Evolutionary conservation across 1,140 invertebrate genomes (phyloP), one percentile per base, ranked within the genome.

Genomic region (Conus ventricosus): DNA sequence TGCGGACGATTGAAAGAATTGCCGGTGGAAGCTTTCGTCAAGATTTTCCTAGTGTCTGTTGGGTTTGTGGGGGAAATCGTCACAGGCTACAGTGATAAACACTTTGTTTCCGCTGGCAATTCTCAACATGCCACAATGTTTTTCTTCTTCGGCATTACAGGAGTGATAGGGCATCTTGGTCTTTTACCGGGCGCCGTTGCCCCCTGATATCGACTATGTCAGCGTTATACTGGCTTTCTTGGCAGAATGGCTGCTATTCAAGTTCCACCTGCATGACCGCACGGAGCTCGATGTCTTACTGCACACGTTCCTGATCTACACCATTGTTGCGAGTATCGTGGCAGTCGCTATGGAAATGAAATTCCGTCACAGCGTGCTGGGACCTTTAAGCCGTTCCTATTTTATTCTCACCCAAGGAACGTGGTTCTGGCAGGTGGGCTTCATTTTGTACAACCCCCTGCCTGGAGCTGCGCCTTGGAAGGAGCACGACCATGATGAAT

Each of bases 81-180:
- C 54, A 96, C 95, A 0, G 96, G 93, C 11, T 94, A 96, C 88
- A 89, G 89, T 20, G 89, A 95, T 82, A 93, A 95, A 8, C 89
- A 93, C n/a, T 95, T 95, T 90, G 91, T 92, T 8, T 90, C 93
- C 86, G 91, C 94, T 88, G 95, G 94, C 11, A 96, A 96, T 92
- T 51, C 67, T 53, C 96, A 96, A 89, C 96, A 96, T 90, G 95
- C 96, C 23, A 96, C 96, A 3, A 96, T 96, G 96, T 96, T 95
- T 91, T 95, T 95, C 91, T 95, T 96, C 89, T 96, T 96, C 90
- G 95, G 94, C 23, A 83, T 96, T 20, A 94, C 94, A 55, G 95
- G 95, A 53, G 90, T 96, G 0, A 88, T 96, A 17, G 96, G 96
- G 96, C 82, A 90, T 96, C 4, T 60, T 95, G 1, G 82, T 92